These are phyloP conservation scores for Apogon talboti DNA, from an alignment of 2,797 vertebrate genomes.

Conservation along the genomic window DNA sequence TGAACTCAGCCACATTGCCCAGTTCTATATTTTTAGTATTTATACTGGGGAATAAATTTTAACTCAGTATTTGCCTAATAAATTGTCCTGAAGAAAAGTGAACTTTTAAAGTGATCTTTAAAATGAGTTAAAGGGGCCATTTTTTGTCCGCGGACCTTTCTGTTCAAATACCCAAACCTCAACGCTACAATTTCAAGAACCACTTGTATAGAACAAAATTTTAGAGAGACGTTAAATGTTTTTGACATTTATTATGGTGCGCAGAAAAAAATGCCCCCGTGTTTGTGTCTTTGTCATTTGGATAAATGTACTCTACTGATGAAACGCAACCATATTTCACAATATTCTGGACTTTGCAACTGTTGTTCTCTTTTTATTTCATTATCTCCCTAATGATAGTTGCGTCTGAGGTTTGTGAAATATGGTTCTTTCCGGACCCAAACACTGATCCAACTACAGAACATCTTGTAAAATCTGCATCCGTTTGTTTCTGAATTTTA, in stretches of 20 bases:
- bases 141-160: constrained; percentile 42
- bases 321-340: constrained; percentile 41
- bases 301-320: constrained; percentile 8
- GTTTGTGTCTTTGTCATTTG: constrained; percentile 22
- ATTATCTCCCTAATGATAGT: not conserved
- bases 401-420: constrained; percentile 50
- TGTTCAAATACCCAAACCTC: not conserved
- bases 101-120: constrained; percentile 9
- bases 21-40: constrained; percentile 19
- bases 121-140: not conserved
- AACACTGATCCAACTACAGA: constrained; percentile 47
- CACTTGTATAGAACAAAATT: not conserved
- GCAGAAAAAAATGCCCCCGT: constrained; percentile 51
- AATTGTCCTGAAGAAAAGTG: constrained; percentile 14
- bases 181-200: constrained; percentile 1
- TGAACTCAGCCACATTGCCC: constrained; percentile 9
- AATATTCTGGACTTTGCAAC: constrained; percentile 37
- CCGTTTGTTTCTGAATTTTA: constrained; percentile 19
- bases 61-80: constrained; percentile 10
- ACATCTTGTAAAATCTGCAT: constrained; percentile 28
- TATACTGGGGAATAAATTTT: not conserved
- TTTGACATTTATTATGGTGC: constrained; percentile 28
- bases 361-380: constrained; percentile 7
- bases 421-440: constrained; percentile 23
- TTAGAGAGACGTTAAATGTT: not conserved